Evolutionary conservation across 2,113 vertebrate genomes (phyloP).

Genomic region (Tychaedon coryphoeus): DNA sequence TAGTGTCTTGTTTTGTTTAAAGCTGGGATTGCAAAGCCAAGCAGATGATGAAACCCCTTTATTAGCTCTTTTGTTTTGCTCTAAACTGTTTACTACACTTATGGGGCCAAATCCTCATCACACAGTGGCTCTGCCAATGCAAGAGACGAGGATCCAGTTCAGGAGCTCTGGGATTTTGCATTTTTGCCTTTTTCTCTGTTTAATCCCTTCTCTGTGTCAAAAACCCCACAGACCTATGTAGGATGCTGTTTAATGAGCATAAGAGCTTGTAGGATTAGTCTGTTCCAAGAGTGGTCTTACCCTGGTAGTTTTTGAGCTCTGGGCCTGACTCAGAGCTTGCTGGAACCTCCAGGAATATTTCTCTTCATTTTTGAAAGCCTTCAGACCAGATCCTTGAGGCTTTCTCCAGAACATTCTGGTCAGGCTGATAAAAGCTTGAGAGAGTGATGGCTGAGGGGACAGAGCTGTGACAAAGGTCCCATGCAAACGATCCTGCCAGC

Average conservation of each 20-base stretch:
- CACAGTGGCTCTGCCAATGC: neutral
- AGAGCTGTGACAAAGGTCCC: neutral
- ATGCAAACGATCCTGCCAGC: accelerated
- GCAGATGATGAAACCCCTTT: constrained; percentile 48
- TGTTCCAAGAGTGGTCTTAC: neutral
- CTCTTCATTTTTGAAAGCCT: neutral
- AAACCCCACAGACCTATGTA: neutral
- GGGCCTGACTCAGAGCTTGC: neutral
- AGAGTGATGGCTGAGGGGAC: neutral
- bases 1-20: constrained; percentile 68
- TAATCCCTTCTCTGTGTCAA: neutral
- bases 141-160: neutral
- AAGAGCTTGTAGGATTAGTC: neutral
- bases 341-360: neutral
- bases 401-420: neutral
- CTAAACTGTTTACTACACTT: neutral
- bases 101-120: neutral
- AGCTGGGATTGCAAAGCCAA: constrained; percentile 47
- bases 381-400: accelerated
- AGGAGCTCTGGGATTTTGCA: neutral
- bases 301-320: neutral
- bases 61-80: constrained; percentile 48
- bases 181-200: neutral
- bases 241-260: neutral
- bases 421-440: neutral